Conservation (phyloP, 2,113 vertebrate genomes). For the Oxygymnocypris stewartii region DNA sequence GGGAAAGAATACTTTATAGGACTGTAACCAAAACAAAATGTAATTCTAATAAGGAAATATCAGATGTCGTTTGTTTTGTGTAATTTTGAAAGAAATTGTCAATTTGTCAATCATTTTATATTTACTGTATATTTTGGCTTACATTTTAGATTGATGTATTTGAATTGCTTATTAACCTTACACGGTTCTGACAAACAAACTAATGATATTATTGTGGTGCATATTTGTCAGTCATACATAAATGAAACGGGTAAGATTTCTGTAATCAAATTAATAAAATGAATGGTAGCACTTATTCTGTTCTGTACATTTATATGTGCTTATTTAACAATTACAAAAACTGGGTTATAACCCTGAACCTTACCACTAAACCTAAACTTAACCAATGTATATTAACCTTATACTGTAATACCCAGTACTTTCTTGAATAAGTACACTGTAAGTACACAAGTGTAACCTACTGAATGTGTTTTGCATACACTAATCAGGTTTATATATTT, state of each 20-base stretch:
- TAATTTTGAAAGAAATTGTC: background rate
- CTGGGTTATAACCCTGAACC: too few species aligned
- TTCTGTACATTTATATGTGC: too few species aligned
- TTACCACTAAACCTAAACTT: too few species aligned
- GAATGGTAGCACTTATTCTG: too few species aligned
- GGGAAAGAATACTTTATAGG: background rate
- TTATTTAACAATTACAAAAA: too few species aligned
- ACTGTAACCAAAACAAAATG: background rate
- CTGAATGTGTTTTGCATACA: too few species aligned
- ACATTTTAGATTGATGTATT: background rate
- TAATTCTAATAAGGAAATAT: background rate
- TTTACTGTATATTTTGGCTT: background rate
- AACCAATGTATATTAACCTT: too few species aligned
- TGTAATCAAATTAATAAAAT: background rate
- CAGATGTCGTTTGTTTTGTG: background rate
- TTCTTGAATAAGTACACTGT: too few species aligned
- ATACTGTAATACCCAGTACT: too few species aligned
- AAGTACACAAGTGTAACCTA: too few species aligned
- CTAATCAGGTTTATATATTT: too few species aligned
- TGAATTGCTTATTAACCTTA: background rate
- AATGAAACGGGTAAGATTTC: background rate
- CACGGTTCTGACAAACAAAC: background rate
- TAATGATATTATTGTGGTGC: background rate
- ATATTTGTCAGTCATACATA: background rate
- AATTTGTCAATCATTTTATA: background rate